Evolutionary conservation across 1,140 invertebrate genomes (phyloP).

Genomic region (Lethocerus indicus): DNA sequence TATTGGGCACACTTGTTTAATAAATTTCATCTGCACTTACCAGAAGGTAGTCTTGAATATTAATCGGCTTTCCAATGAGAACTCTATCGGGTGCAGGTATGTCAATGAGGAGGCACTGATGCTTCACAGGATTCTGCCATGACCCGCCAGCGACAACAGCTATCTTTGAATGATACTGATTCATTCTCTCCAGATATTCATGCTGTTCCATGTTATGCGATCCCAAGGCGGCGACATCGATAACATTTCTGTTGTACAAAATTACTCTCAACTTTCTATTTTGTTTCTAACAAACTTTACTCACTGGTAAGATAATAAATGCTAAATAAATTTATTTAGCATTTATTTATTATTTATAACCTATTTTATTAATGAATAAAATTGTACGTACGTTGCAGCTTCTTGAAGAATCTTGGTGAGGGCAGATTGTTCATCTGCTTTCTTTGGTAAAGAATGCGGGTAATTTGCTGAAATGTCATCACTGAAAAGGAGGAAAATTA

Average conservation of each 20-base stretch:
- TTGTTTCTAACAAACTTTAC: neutral
- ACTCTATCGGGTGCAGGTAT: slow-evolving; percentile 1
- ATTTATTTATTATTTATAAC: no score
- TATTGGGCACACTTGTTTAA: no score
- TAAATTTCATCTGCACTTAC: neutral
- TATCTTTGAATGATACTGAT: slow-evolving; percentile 42
- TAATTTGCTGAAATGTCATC: slow-evolving; percentile 43
- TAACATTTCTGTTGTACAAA: slow-evolving; percentile 47
- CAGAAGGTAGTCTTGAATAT: neutral
- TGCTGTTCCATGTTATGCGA: slow-evolving; percentile 61
- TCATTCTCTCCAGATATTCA: slow-evolving; percentile 58
- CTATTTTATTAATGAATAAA: no score
- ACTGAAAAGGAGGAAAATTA: slow-evolving; percentile 26
- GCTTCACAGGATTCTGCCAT: neutral
- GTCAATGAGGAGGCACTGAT: neutral
- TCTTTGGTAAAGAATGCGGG: slow-evolving; percentile 48
- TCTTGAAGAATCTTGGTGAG: slow-evolving; percentile 72
- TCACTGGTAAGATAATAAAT: no score
- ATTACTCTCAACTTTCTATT: neutral
- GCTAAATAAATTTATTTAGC: no score
- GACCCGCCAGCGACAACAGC: neutral
- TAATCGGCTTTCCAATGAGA: neutral
- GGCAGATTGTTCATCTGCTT: slow-evolving; percentile 74
- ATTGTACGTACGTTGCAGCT: slow-evolving; percentile 60
- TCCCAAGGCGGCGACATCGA: slow-evolving; percentile 64